A percentile compares a stretch with the other conserved stretches of the same genome.
Evolutionary conservation across 2,113 vertebrate species (phyloP).

Genomic region (Melierax canorus): DNA sequence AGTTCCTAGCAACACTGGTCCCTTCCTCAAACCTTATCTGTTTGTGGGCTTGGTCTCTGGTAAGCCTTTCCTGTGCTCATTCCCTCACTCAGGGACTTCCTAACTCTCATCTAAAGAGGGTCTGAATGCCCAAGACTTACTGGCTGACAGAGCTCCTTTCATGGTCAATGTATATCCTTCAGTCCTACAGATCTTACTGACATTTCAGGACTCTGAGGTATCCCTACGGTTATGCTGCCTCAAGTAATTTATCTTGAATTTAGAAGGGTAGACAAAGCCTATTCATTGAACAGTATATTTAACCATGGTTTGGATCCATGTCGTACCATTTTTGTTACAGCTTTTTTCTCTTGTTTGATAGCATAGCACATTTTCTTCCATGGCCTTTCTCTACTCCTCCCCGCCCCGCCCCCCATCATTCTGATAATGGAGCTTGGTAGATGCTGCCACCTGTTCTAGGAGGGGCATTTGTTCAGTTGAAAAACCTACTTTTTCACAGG

Average conservation of each 20-base stretch:
- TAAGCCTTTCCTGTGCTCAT: background rate
- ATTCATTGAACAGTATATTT: background rate
- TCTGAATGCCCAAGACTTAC: background rate
- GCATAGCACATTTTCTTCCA: background rate
- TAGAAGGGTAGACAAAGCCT: background rate
- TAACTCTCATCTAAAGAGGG: background rate
- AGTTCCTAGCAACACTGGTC: background rate
- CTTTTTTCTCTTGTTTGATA: background rate
- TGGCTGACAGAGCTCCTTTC: background rate
- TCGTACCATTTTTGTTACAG: background rate
- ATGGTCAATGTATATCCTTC: background rate
- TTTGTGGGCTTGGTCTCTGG: background rate
- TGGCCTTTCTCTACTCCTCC: background rate
- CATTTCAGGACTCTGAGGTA: background rate
- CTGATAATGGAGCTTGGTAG: too few species aligned
- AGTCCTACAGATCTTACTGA: background rate
- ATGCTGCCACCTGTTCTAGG: too few species aligned
- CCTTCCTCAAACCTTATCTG: conserved; percentile 29
- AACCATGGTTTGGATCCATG: background rate
- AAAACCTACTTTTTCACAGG: too few species aligned
- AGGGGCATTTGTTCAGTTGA: too few species aligned
- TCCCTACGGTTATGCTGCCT: background rate
- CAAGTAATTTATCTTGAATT: background rate
- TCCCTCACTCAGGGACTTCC: background rate
- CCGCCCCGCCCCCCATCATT: background rate